Evolutionary conservation across 1,140 invertebrate species (phyloP), one percentile per base, ranked within the genome.

Genomic region (Eupeodes corollae): DNA sequence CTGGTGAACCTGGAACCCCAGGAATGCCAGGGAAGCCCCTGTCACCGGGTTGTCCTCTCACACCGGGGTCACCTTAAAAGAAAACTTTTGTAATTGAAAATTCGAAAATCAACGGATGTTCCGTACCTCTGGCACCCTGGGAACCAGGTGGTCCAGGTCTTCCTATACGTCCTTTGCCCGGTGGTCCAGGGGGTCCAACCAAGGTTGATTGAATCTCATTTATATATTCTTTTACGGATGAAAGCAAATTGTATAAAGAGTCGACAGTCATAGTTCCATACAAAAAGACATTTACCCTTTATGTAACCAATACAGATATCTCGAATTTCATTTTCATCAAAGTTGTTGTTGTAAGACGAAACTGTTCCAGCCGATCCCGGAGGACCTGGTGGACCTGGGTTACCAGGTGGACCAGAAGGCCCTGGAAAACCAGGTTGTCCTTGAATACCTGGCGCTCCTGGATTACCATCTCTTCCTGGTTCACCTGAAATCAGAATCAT

Each of bases 311-410:
- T 42, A 15, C 52, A 54, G 38, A 56, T 54, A 1, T 54, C 52
- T 15, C 52, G 42, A n/a, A 56, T 49, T 50, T 45, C 43, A 39
- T 33, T 15, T 34, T 52, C 47, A 21, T 51, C 47, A 16, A 54
- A 16, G 32, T 33, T 45, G 6, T 41, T 45, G 14, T 21, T 18
- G 77, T 73, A 55, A 79, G 75, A 1, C 84, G 83, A 38, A 67
- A 54, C 9, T 58, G 53, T 8, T 84, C 84, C 10, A 68, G 59
- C 12, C 64, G 68, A 18, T n/a, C 84, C 84, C 3, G 77, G 71
- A 51, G 79, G 80, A 8, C 83, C 85, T 40, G 79, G 70, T 45
- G 58, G 57, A 6, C 71, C 72, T 30, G 51, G 31, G 16, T 32
- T 45, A 30, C 52, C 52, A 10, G 49, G 52, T 41, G 41, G 42